Evolutionary conservation across 2,797 vertebrate genomes (phyloP).

Genomic region (Cuniculus paca): DNA sequence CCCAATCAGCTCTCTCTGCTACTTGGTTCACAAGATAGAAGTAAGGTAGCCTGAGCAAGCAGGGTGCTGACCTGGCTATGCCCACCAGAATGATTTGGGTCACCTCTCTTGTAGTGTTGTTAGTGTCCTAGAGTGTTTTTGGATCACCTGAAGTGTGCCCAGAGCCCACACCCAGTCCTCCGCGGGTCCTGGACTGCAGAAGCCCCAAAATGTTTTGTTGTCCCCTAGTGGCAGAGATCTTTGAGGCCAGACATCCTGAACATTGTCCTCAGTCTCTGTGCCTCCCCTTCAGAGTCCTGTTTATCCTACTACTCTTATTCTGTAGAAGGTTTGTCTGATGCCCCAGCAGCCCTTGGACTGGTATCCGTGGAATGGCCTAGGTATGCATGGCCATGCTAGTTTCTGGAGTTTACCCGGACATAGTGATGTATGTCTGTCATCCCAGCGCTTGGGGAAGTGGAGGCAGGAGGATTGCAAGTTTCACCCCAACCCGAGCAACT

Average conservation of each 20-base stretch:
- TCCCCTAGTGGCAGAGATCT: neutral
- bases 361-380: neutral
- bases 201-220: neutral
- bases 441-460: neutral
- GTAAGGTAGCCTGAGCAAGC: neutral
- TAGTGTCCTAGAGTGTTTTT: neutral
- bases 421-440: neutral
- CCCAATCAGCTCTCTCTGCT: neutral
- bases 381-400: neutral
- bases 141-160: neutral
- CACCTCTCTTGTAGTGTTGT: neutral
- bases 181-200: neutral
- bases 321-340: neutral
- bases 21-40: neutral
- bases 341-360: neutral
- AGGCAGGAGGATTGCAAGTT: neutral
- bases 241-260: neutral
- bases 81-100: neutral
- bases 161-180: neutral
- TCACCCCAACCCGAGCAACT: neutral
- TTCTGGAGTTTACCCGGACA: neutral
- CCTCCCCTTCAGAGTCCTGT: neutral
- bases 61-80: neutral
- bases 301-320: accelerated
- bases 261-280: neutral